Base-by-base conservation (phyloP, 2,888 invertebrate species). In the Mystacides longicornis region DNA sequence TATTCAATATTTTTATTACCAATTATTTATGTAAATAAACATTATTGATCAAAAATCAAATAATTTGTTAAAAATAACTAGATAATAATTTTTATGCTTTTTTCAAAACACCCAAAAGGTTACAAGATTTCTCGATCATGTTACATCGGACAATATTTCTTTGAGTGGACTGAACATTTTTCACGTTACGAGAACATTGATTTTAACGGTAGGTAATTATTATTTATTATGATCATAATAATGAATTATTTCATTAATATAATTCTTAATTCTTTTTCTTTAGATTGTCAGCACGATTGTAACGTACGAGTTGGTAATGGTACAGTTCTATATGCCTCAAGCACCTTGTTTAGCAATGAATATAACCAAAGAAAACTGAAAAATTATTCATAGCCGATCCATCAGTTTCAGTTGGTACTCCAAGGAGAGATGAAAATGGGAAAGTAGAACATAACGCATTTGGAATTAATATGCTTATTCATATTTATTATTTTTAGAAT, bases 241-340 rank as follows among this genome's bases (percentile, higher is more conserved):
- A n/a, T 37, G 14, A 14, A 37, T 37, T 37, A 27, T 11, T 3
- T 7, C 14, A 14, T 3, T 3, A 45, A 45, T 7, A 3, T 45
- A 43, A 43, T 43, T 5, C 18, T 18, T 18, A 5, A 43, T 5
- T 45, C 18, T 43, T 23, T 43, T 31, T 3, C 31, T 22, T 50
- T 62, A 79, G 79, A 72, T 79, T 19, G 76, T 76, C 31, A 78
- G 78, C 23, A 79, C 79, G 0, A 75, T 80, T 42, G 74, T 79
- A 11, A 78, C 78, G 1, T 79, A 78, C 60, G 78, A 78, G 64
- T 64, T 78, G n/a, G 74, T 78, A 9, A 65, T 78, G 46, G 69
- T 78, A 5, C 77, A 61, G 19, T 61, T 61, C 22, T 55, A 57
- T 23, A 37, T 55, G 23, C 48, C 57, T 4, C 7, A 7, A 37